phyloP scores from a whole-genome alignment of 2,797 vertebrate species.

The Sebastes alutus region DNA sequence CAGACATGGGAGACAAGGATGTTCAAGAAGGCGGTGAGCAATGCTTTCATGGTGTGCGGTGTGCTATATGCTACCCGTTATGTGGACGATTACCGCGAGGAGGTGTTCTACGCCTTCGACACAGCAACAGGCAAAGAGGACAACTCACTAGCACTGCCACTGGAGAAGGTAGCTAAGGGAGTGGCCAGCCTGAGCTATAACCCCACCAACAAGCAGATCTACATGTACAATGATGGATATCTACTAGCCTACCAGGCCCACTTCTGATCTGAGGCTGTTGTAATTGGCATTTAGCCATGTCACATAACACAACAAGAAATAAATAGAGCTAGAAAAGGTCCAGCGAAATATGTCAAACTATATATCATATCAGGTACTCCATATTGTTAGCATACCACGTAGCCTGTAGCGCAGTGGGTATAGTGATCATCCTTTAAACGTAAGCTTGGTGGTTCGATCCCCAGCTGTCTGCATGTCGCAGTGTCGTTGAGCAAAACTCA shows the following conservation, averaged over 20 bases:
- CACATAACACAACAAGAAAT: neutral
- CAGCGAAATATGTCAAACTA: neutral
- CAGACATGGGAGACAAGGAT: slow-evolving; percentile 79
- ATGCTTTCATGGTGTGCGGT: slow-evolving; percentile 80
- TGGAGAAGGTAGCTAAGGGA: slow-evolving; percentile 75
- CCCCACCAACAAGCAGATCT: slow-evolving; percentile 69
- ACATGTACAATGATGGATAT: slow-evolving; percentile 81
- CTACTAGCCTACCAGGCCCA: slow-evolving; percentile 72
- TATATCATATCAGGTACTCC: neutral
- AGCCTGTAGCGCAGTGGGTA: neutral
- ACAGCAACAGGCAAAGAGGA: slow-evolving; percentile 73
- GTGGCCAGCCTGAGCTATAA: slow-evolving; percentile 82
- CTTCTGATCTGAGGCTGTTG: slow-evolving; percentile 28
- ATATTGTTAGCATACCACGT: neutral
- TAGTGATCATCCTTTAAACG: too few species aligned
- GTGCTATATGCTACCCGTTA: slow-evolving; percentile 80
- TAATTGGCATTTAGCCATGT: neutral
- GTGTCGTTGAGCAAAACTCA: too few species aligned
- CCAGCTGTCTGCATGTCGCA: too few species aligned
- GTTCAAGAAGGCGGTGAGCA: slow-evolving; percentile 80
- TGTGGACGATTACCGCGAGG: slow-evolving; percentile 62
- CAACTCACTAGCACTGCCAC: slow-evolving; percentile 60
- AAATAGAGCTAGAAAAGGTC: neutral
- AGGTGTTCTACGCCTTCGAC: slow-evolving; percentile 83
- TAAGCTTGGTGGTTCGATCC: too few species aligned